Evolutionary conservation across 2,113 vertebrate species (phyloP).

Genomic region (Platysternon megacephalum): DNA sequence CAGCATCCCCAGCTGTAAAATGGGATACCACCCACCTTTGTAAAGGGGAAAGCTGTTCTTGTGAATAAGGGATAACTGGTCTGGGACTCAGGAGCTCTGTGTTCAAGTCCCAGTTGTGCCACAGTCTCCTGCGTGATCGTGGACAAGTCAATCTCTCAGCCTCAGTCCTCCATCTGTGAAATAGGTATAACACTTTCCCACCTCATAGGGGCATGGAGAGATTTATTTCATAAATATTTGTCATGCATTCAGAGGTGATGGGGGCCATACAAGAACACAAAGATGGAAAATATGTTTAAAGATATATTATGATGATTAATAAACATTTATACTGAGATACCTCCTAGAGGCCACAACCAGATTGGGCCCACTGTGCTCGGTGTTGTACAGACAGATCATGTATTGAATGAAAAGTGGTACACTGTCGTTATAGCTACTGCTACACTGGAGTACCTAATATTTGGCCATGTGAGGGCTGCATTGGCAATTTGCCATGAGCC

Average conservation of each 20-base stretch:
- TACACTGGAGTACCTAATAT: not conserved
- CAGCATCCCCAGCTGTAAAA: not conserved
- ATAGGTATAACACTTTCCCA: not conserved
- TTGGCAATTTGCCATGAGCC: not conserved
- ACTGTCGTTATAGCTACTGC: not conserved
- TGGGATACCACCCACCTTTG: not conserved
- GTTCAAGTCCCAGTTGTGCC: not conserved
- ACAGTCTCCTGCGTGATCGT: not conserved
- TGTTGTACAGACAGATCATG: not conserved
- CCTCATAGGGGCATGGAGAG: not conserved
- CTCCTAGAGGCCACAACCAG: not conserved
- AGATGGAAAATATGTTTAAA: not conserved
- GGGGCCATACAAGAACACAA: not conserved
- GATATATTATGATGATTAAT: not conserved
- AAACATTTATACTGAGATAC: not conserved
- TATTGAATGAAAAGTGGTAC: not conserved
- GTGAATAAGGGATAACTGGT: not conserved
- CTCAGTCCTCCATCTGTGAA: not conserved
- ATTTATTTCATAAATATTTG: not conserved
- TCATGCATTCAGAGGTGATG: not conserved
- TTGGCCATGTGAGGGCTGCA: not conserved
- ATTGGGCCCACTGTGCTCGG: not conserved
- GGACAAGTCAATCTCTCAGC: not conserved
- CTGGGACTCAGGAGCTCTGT: not conserved
- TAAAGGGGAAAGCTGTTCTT: not conserved